Percentiles rank a stretch among this genome's conserved stretches.
These are phyloP conservation scores for Myxocyprinus asiaticus DNA, from an alignment of 2,113 vertebrate genomes.

Conservation along the genomic window DNA sequence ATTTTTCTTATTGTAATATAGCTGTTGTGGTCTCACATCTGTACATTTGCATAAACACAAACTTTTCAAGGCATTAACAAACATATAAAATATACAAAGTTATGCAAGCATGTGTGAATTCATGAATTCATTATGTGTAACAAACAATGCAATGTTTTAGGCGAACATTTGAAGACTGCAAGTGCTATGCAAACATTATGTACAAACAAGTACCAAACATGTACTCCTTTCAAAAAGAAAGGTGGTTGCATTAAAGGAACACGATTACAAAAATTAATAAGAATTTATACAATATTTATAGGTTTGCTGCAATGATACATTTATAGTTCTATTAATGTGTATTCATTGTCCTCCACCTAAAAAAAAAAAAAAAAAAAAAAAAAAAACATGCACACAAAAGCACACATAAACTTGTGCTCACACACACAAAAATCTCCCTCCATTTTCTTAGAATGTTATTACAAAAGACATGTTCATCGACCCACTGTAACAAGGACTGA, in stretches of 20 bases:
- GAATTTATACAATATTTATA: slow-evolving; percentile 83
- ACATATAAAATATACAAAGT: slow-evolving; percentile 89
- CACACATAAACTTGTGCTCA: slow-evolving; percentile 46
- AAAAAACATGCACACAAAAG: slow-evolving; percentile 43
- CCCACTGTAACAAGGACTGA: slow-evolving; percentile 33
- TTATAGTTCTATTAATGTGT: slow-evolving; percentile 67
- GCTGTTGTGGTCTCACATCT: slow-evolving; percentile 97
- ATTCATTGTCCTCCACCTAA: slow-evolving; percentile 62
- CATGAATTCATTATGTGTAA: slow-evolving; percentile 84
- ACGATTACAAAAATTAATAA: slow-evolving; percentile 76
- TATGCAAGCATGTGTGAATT: slow-evolving; percentile 81
- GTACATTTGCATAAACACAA: slow-evolving; percentile 96
- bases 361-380: slow-evolving; percentile 43
- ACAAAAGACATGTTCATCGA: slow-evolving; percentile 57
- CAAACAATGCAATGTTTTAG: slow-evolving; percentile 83
- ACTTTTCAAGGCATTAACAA: slow-evolving; percentile 84
- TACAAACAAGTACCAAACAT: slow-evolving; percentile 92
- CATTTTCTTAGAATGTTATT: slow-evolving; percentile 49
- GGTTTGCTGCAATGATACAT: slow-evolving; percentile 75
- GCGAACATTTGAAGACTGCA: slow-evolving; percentile 83
- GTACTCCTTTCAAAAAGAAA: slow-evolving; percentile 90
- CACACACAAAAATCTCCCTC: slow-evolving; percentile 56
- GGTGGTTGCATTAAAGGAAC: slow-evolving; percentile 90
- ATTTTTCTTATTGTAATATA: slow-evolving; percentile 90
- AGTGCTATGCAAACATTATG: slow-evolving; percentile 91